These are phyloP conservation scores for Leptura quadrifasciata DNA, from an alignment of 2,888 invertebrate genomes.

Conservation along the genomic window DNA sequence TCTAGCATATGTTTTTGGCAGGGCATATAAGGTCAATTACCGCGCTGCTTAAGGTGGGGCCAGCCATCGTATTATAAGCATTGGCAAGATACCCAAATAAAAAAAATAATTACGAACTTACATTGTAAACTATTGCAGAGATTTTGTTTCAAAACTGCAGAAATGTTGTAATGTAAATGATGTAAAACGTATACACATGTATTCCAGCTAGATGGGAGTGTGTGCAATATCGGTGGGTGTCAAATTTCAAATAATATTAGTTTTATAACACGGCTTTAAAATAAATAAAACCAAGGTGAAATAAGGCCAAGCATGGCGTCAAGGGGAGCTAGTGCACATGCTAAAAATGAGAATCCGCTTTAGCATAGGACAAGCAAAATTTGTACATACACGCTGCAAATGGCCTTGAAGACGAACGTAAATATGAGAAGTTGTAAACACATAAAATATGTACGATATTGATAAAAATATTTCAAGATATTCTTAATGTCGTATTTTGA, in stretches of 20 bases:
- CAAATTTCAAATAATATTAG: conserved; percentile 19
- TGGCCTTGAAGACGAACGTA: not conserved
- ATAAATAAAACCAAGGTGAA: conserved; percentile 23
- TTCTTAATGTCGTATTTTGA: not conserved
- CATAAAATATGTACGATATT: conserved; percentile 1
- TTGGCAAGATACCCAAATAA: conserved; percentile 21
- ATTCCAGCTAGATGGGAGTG: conserved; percentile 14
- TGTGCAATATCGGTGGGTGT: conserved; percentile 32
- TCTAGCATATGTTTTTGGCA: conserved; percentile 36
- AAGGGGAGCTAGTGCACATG: conserved; percentile 10
- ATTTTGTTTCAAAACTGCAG: conserved; percentile 48
- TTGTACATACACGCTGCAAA: conserved; percentile 3
- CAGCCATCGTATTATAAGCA: not conserved
- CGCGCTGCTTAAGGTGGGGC: conserved; percentile 37
- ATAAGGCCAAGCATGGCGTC: conserved; percentile 20
- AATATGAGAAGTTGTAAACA: conserved; percentile 6
- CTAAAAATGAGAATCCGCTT: not conserved
- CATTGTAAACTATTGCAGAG: conserved; percentile 45
- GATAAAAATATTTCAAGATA: not conserved
- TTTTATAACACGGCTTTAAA: conserved; percentile 13
- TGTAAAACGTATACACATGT: conserved; percentile 39
- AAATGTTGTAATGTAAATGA: conserved; percentile 42
- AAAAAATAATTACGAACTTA: conserved; percentile 29
- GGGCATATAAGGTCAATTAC: conserved; percentile 48
- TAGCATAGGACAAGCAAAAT: not conserved